Conservation (phyloP, 2,888 invertebrate genomes). For the Sarcophaga variegata region DNA sequence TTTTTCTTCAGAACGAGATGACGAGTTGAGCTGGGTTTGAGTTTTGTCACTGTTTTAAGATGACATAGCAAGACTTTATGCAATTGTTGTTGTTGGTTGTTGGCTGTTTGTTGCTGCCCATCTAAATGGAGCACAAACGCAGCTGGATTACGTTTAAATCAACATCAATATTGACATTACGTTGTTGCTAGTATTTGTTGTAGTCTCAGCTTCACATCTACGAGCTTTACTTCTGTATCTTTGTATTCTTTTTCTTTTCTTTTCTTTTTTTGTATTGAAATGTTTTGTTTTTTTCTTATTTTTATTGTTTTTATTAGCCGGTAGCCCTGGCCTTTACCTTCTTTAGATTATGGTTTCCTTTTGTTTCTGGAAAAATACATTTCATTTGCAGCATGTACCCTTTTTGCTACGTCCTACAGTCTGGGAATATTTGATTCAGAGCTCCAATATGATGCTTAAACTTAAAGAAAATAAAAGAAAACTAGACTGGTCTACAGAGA, state of each 20-base stretch:
- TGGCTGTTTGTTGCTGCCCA: conserved; percentile 8
- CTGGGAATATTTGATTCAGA: conserved; percentile 66
- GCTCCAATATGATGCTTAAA: conserved; percentile 27
- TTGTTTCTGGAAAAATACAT: conserved; percentile 5
- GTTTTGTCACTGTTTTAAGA: conserved; percentile 61
- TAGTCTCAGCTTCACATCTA: not conserved
- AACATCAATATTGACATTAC: conserved; percentile 67
- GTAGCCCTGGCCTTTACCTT: conserved; percentile 68
- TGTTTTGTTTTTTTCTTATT: conserved; percentile 34
- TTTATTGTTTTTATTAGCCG: conserved; percentile 56
- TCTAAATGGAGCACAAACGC: conserved; percentile 67
- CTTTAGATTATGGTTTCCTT: conserved; percentile 59
- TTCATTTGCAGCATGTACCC: conserved; percentile 51
- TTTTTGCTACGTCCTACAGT: conserved; percentile 38
- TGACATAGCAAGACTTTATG: conserved; percentile 49
- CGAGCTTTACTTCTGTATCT: not conserved
- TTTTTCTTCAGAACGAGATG: conserved; percentile 11
- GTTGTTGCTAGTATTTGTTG: conserved; percentile 16
- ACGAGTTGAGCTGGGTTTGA: conserved; percentile 48
- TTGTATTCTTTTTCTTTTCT: not conserved
- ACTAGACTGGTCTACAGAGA: too few relatives aligned
- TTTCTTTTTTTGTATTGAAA: not conserved
- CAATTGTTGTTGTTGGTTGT: conserved; percentile 14
- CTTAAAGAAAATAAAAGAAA: not conserved
- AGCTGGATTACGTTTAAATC: conserved; percentile 69